Conservation (phyloP, 2,888 invertebrate species). For the Aporophyla lueneburgensis region DNA sequence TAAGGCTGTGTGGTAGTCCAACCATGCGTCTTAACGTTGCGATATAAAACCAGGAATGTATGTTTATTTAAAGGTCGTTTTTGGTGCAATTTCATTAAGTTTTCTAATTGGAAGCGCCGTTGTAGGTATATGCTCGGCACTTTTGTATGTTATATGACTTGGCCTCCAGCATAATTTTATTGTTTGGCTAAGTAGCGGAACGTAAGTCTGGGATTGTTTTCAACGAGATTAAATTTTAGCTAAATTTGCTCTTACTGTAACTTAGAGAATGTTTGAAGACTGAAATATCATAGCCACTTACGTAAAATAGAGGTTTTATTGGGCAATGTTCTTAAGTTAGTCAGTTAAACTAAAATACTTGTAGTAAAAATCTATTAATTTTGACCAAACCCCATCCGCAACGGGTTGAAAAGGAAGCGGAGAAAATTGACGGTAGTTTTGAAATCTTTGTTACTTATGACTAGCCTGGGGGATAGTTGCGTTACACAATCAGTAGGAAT, state of each 20-base stretch:
- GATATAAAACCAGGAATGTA: constrained; percentile 64
- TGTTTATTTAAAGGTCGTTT: constrained; percentile 69
- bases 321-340: neutral
- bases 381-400: neutral
- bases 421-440: constrained; percentile 2
- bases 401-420: neutral
- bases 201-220: constrained; percentile 38
- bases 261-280: neutral
- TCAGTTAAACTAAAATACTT: neutral
- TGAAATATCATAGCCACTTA: neutral
- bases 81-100: constrained; percentile 73
- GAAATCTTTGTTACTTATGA: too few species aligned
- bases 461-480: too few species aligned
- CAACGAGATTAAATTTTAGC: constrained; percentile 26
- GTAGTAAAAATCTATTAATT: neutral
- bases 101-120: constrained; percentile 69
- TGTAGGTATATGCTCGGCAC: constrained; percentile 27
- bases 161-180: constrained; percentile 46
- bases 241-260: neutral
- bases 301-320: neutral
- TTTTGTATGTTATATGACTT: constrained; percentile 45
- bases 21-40: constrained; percentile 61
- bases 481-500: too few species aligned
- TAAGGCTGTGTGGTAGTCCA: constrained; percentile 51
- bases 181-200: constrained; percentile 61